These are phyloP conservation scores for Apotomis betuletana DNA, from an alignment of 2,888 invertebrate species.

Conservation along the genomic window DNA sequence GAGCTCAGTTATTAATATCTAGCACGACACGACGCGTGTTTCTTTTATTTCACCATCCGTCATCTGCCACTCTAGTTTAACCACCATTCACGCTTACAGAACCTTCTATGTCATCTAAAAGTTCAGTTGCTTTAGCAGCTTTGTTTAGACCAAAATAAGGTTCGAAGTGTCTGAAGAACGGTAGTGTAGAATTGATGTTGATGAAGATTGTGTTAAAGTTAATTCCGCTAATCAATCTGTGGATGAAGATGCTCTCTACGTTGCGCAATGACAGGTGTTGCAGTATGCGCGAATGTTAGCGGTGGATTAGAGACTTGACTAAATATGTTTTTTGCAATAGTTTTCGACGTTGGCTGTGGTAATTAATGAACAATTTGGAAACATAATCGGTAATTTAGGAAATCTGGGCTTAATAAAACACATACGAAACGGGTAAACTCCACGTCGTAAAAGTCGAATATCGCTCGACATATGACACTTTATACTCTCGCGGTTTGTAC, in stretches of 20 bases:
- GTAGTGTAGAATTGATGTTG: background rate
- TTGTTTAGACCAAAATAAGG: background rate
- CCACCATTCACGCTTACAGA: constrained; percentile 19
- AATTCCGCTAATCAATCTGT: constrained; percentile 47
- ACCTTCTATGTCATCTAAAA: background rate
- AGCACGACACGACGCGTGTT: constrained; percentile 35
- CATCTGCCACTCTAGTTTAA: constrained; percentile 41
- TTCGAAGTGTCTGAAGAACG: background rate
- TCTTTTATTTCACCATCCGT: constrained; percentile 40
- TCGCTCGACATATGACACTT: no score
- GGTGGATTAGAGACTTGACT: constrained; percentile 26
- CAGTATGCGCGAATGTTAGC: constrained; percentile 23
- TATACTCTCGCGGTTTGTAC: no score
- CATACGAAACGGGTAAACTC: no score
- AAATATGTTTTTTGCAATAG: constrained; percentile 18
- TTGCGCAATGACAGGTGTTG: constrained; percentile 42
- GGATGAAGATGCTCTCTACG: constrained; percentile 46
- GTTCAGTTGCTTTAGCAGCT: background rate
- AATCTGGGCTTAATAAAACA: background rate
- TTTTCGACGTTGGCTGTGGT: background rate
- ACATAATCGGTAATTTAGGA: background rate
- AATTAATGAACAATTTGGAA: background rate
- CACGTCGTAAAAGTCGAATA: no score
- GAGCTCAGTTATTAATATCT: constrained; percentile 33
- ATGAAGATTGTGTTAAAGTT: constrained; percentile 20